These are phyloP conservation scores for Parazoanthus atlanticus DNA, from an alignment of 92 coral and sea anemone species.

Conservation along the genomic window DNA sequence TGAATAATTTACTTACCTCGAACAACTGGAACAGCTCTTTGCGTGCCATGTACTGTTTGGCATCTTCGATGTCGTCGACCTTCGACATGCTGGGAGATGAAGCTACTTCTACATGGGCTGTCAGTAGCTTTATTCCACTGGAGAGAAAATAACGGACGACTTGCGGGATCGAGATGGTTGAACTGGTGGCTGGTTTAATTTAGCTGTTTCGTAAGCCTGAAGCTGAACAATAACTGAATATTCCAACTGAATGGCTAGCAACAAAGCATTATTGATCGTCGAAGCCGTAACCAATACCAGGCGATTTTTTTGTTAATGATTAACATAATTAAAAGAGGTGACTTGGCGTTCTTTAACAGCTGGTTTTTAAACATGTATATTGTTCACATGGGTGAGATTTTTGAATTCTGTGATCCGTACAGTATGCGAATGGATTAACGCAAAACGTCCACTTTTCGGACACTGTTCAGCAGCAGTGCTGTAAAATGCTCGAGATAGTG, in stretches of 20 bases:
- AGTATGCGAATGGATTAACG: too few species aligned
- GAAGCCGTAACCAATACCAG: background rate
- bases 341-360: too few species aligned
- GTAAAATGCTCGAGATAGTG: background rate
- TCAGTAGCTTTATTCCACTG: background rate
- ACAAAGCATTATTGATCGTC: conserved; percentile 1
- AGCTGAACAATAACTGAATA: background rate
- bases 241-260: background rate
- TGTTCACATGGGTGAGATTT: too few species aligned
- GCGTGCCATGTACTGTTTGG: conserved; percentile 83
- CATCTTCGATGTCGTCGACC: conserved; percentile 79
- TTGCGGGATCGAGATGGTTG: background rate
- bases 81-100: background rate
- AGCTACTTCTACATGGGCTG: background rate
- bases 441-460: too few species aligned
- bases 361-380: too few species aligned
- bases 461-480: background rate
- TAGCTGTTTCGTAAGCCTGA: background rate
- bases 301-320: conserved; percentile 18
- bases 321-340: background rate
- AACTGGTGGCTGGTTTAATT: background rate
- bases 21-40: conserved; percentile 81
- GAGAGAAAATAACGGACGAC: background rate
- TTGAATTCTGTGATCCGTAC: too few species aligned
- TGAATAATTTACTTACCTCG: conserved; percentile 59